A percentile compares a stretch with the other conserved stretches of the same genome.
phyloP scores from a whole-genome alignment of 2,797 vertebrate genomes.

The Sebastes kiyomatsui region DNA sequence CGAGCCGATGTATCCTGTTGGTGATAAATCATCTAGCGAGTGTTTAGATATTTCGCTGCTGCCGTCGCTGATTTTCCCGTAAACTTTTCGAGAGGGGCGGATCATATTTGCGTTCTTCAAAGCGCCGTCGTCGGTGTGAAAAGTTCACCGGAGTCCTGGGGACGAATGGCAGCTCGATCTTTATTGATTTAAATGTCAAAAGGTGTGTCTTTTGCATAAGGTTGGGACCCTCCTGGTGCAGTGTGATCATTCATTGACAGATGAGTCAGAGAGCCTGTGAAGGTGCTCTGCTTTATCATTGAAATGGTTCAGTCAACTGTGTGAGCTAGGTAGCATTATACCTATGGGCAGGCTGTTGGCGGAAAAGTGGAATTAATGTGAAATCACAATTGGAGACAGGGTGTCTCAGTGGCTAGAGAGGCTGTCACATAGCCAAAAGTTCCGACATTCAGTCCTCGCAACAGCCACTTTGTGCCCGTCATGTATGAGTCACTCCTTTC shows the following conservation, averaged over 20 bases:
- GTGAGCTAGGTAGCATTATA: constrained; percentile 39
- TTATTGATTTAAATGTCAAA: constrained; percentile 81
- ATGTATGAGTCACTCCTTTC: constrained; percentile 45
- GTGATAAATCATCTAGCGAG: constrained; percentile 73
- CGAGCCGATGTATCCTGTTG: constrained; percentile 66
- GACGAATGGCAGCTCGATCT: constrained; percentile 52
- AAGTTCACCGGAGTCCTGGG: constrained; percentile 76
- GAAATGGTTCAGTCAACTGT: constrained; percentile 43
- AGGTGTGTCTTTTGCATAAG: constrained; percentile 64
- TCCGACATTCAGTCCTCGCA: constrained; percentile 23
- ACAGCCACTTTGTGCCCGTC: constrained; percentile 38
- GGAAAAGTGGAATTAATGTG: constrained; percentile 25
- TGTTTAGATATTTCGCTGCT: constrained; percentile 76
- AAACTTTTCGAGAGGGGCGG: constrained; percentile 70
- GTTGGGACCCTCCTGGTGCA: constrained; percentile 44
- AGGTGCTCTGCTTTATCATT: constrained; percentile 68
- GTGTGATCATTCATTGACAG: constrained; percentile 59
- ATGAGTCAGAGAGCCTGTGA: constrained; percentile 36
- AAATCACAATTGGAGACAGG: constrained; percentile 16
- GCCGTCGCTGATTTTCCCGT: constrained; percentile 74
- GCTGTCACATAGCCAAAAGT: constrained; percentile 38
- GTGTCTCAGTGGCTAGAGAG: constrained; percentile 9
- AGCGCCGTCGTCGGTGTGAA: constrained; percentile 68
- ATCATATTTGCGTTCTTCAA: constrained; percentile 80
- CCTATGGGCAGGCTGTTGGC: constrained; percentile 2